Evolutionary conservation across 2,113 vertebrate genomes (phyloP).

Genomic region (Brachyhypopomus occidentalis): DNA sequence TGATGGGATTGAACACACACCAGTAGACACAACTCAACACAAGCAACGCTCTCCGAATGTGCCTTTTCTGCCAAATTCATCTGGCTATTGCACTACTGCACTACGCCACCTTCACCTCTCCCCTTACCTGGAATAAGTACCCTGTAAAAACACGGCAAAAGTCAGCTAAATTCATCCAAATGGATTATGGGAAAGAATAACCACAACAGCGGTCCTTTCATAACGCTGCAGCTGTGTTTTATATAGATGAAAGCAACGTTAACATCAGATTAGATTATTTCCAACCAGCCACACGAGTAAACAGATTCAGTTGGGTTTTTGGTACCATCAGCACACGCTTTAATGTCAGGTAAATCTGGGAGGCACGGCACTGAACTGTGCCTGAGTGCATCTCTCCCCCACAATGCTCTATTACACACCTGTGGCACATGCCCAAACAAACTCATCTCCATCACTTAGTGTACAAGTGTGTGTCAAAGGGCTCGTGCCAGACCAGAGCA

Average conservation of each 20-base stretch:
- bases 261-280: background rate
- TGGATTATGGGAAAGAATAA: background rate
- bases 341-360: background rate
- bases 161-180: background rate
- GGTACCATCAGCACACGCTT: background rate
- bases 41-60: too few relatives aligned
- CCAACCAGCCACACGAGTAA: background rate
- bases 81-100: background rate
- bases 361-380: background rate
- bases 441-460: background rate
- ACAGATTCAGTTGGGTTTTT: background rate
- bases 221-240: background rate
- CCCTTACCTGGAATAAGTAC: background rate
- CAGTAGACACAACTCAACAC: too few relatives aligned
- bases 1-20: too few relatives aligned
- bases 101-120: background rate
- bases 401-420: slow-evolving; percentile 14
- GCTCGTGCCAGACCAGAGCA: background rate
- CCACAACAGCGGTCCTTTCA: background rate
- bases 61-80: background rate
- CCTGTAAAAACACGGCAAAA: background rate
- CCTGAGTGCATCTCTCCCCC: background rate
- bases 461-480: background rate
- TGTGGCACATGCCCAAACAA: background rate
- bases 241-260: background rate